Evolutionary conservation across 2,888 invertebrate genomes (phyloP).

Genomic region (Papilio demoleus): DNA sequence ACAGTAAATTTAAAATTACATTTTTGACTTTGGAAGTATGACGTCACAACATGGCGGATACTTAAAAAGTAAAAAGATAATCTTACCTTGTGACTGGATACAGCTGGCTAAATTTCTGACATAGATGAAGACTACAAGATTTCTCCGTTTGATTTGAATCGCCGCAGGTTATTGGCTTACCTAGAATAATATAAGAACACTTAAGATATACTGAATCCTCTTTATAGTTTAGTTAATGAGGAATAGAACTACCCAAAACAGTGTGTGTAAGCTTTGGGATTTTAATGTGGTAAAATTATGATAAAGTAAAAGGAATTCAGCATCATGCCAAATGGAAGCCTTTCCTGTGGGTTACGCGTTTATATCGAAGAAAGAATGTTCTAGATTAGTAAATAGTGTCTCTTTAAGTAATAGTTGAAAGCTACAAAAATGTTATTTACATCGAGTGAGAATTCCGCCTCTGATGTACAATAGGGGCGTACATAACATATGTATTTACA

Average conservation of each 20-base stretch:
- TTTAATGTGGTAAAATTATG: no score
- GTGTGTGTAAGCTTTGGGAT: no score
- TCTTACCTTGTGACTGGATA: slow-evolving; percentile 88
- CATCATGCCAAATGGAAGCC: no score
- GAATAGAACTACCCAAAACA: no score
- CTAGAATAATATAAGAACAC: slow-evolving; percentile 63
- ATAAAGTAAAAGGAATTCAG: no score
- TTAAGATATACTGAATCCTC: no score
- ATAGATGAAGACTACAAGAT: slow-evolving; percentile 93
- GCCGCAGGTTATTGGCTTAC: slow-evolving; percentile 86
- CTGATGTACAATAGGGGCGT: slow-evolving; percentile 38
- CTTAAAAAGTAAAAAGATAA: slow-evolving; percentile 27
- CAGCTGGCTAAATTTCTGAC: slow-evolving; percentile 92
- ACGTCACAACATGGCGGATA: background rate
- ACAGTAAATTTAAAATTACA: background rate
- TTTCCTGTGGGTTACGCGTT: no score
- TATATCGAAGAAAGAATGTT: no score
- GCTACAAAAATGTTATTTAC: background rate
- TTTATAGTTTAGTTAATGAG: no score
- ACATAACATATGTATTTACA: slow-evolving; percentile 5
- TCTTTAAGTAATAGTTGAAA: slow-evolving; percentile 1
- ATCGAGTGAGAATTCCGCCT: background rate
- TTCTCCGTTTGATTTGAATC: slow-evolving; percentile 61
- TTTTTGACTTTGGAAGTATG: background rate
- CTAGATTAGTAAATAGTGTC: background rate